phyloP scores from a whole-genome alignment of 2,888 invertebrate species.

The Chesias legatella region DNA sequence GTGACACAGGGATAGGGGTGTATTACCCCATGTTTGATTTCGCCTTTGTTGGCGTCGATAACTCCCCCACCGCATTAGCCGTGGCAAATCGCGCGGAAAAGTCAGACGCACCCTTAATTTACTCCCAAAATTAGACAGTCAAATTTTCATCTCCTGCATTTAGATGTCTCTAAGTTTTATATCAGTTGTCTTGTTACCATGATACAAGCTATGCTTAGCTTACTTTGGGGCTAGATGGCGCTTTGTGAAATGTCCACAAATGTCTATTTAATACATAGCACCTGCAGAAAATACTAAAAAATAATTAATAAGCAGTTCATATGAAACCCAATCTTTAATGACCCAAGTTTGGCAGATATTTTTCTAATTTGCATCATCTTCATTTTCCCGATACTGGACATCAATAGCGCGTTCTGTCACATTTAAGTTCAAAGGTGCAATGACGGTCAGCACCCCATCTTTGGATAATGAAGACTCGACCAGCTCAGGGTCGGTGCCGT shows the following conservation, averaged over 20 bases:
- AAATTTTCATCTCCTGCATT: background rate
- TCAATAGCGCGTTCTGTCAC: background rate
- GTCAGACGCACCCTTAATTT: slow-evolving; percentile 20
- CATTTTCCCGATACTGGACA: background rate
- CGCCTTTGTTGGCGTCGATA: slow-evolving; percentile 25
- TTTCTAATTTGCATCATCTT: background rate
- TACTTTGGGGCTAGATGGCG: too few species aligned
- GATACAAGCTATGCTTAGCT: too few species aligned
- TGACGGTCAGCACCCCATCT: slow-evolving; percentile 95
- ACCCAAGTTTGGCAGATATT: too few species aligned
- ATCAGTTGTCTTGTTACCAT: too few species aligned
- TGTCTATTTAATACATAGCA: too few species aligned
- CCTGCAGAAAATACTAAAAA: too few species aligned
- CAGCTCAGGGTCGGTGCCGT: slow-evolving; percentile 92
- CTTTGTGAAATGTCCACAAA: too few species aligned
- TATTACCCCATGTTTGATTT: slow-evolving; percentile 32
- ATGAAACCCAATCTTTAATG: too few species aligned
- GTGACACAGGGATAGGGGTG: slow-evolving; percentile 28
- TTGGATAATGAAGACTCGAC: slow-evolving; percentile 94
- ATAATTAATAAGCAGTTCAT: too few species aligned
- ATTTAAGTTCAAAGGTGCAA: slow-evolving; percentile 84
- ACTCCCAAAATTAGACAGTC: slow-evolving; percentile 1
- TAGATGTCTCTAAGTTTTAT: too few species aligned
- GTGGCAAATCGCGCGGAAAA: slow-evolving; percentile 37
- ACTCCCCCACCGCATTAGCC: slow-evolving; percentile 24